Evolutionary conservation across 2,888 invertebrate genomes (phyloP).

Genomic region (Conchocele bisecta): DNA sequence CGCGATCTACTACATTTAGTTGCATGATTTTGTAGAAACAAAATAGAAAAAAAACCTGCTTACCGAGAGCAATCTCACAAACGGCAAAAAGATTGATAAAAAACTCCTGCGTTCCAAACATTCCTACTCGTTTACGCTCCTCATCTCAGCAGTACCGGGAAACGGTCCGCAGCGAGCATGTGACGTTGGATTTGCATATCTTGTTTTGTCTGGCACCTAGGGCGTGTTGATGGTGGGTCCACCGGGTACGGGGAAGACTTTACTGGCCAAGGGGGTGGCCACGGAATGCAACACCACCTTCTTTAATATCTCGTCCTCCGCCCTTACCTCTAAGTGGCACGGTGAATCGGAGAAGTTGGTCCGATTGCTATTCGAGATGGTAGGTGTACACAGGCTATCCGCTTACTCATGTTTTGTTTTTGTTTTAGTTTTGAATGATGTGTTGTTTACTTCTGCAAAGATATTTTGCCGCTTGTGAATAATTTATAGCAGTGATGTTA

Average conservation of each 20-base stretch:
- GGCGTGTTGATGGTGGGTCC: conserved; percentile 82
- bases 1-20: no score
- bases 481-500: no score
- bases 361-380: conserved; percentile 97
- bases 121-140: no score
- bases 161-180: not conserved
- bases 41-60: no score
- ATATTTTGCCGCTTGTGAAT: no score
- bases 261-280: conserved; percentile 84
- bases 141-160: not conserved
- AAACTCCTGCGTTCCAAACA: no score
- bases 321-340: conserved; percentile 97
- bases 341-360: conserved; percentile 99
- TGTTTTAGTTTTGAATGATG: not conserved
- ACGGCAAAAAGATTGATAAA: no score
- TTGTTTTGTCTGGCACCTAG: conserved; percentile 61
- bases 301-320: conserved; percentile 94
- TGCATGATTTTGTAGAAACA: no score
- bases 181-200: conserved; percentile 44
- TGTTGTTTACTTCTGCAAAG: no score
- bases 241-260: conserved; percentile 84
- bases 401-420: not conserved
- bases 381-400: conserved; percentile 80
- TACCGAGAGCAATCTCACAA: no score
- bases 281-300: conserved; percentile 84